Base-by-base conservation (phyloP, 2,797 vertebrate species). In the Buphagus erythrorhynchus region DNA sequence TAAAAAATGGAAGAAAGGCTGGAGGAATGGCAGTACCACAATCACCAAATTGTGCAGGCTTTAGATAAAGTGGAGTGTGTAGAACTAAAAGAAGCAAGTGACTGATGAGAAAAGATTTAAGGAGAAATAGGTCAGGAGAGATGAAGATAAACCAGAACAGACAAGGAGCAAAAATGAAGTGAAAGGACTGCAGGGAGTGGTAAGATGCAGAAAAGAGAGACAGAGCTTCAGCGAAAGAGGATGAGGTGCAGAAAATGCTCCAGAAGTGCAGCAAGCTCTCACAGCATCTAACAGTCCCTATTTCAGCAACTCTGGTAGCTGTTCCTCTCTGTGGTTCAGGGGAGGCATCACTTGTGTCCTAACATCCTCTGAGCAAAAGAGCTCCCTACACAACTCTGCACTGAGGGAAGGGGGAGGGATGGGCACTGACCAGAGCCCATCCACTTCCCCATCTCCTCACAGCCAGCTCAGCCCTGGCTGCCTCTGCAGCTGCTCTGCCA, bases 241-340 rank as follows among this genome's bases (percentile, higher is more conserved):
- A 94, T 86, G 94, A 55, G 54, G 88, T 15, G 6, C 35, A 91
- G 54, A 93, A 95, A 91, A 88, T 72, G 31, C 20, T 91, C 82
- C 73, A 90, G 66, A 86, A 91, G 38, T 75, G 28, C 76, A 68
- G 51, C 28, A 68, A 90, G 90, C 62, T 95, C 79, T 66, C 75
- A 62, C 33, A 90, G 85, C 43, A 91, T 68, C 88, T 86, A 93
- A 83, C 79, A 91, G 95, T 75, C 90, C 77, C 66, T 83, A 20
- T 94, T 93, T 96, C 94, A 94, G 77, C 88, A 92, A 90, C 86
- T 87, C 83, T 82, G n/a, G 95, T 95, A 96, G 88, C 90, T 96
- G 92, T 96, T 97, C 96, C 96, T 95, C 95, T 96, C 93, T 96
- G 95, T 96, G 95, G 95, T 95, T 97, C 93, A 49, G 77, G 22